Percentiles rank a stretch among this genome's conserved stretches.
These are phyloP conservation scores for Lordiphosa stackelbergi DNA, from an alignment of 1,140 invertebrate species.

Conservation along the genomic window DNA sequence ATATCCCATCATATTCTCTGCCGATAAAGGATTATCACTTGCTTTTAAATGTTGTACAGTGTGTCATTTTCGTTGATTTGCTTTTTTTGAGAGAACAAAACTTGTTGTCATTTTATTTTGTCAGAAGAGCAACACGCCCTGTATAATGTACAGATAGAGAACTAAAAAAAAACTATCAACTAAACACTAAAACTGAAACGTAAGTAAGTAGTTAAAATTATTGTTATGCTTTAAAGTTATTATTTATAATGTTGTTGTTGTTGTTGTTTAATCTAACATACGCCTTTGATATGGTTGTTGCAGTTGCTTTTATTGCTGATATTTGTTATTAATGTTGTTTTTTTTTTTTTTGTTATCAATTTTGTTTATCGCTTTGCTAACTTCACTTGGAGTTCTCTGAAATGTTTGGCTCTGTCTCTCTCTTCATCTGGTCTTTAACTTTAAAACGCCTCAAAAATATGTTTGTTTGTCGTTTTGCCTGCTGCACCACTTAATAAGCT, in stretches of 20 bases:
- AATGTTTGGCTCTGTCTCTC: conserved; percentile 66
- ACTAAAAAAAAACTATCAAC: conserved; percentile 7
- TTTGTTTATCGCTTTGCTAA: conserved; percentile 57
- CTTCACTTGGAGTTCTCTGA: conserved; percentile 66
- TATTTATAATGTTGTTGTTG: conserved; percentile 26
- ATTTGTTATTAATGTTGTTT: conserved; percentile 48
- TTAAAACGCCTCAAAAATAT: conserved; percentile 74
- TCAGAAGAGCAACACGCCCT: conserved; percentile 35
- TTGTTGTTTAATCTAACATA: conserved; percentile 71
- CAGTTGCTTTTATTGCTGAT: conserved; percentile 76
- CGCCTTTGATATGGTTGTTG: conserved; percentile 76
- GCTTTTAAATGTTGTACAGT: conserved; percentile 11
- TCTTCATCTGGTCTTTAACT: conserved; percentile 29
- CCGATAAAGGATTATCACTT: no score
- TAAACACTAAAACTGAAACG: conserved; percentile 8
- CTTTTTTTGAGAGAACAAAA: conserved; percentile 36
- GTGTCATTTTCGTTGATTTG: conserved; percentile 65
- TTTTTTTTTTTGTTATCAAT: conserved; percentile 20
- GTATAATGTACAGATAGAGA: conserved; percentile 19
- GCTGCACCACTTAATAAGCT: conserved; percentile 6
- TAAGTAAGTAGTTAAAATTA: conserved; percentile 23
- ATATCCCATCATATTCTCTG: no score
- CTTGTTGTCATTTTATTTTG: conserved; percentile 1
- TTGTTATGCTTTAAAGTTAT: conserved; percentile 25
- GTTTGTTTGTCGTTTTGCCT: conserved; percentile 34